phyloP scores from a whole-genome alignment of 1,140 invertebrate species.

The Cyclina sinensis region DNA sequence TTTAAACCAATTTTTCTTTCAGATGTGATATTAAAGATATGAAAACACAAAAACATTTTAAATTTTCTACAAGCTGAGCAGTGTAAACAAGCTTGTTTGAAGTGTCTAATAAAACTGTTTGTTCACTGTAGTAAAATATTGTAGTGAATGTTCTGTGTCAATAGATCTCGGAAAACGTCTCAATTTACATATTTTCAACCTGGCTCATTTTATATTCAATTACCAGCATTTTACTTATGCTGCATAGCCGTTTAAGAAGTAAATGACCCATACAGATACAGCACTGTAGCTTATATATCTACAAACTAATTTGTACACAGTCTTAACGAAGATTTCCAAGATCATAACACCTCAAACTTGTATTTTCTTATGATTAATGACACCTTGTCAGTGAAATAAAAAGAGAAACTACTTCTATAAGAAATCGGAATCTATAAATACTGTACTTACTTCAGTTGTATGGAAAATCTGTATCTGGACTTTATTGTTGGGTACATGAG shows the following conservation, averaged over 20 bases:
- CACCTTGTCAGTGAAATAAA: too few relatives aligned
- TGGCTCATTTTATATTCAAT: slow-evolving; percentile 1
- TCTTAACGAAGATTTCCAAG: too few relatives aligned
- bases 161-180: slow-evolving; percentile 13
- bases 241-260: not conserved
- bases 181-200: slow-evolving; percentile 21
- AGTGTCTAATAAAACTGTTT: slow-evolving; percentile 10
- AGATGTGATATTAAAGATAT: too few relatives aligned
- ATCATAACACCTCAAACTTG: too few relatives aligned
- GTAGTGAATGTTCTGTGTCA: not conserved
- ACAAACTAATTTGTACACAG: too few relatives aligned
- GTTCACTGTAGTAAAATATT: slow-evolving; percentile 17
- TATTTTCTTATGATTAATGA: too few relatives aligned
- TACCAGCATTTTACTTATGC: not conserved
- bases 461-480: slow-evolving; percentile 94
- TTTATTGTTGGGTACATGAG: slow-evolving; percentile 96
- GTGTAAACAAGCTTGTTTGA: not conserved
- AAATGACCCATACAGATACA: not conserved
- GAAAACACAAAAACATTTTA: not conserved
- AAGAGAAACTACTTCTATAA: too few relatives aligned
- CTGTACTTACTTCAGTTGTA: slow-evolving; percentile 91
- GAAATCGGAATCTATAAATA: too few relatives aligned
- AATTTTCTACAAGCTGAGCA: not conserved
- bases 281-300: too few relatives aligned
- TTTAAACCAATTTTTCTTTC: not conserved